A percentile compares a stretch with the other conserved stretches of the same genome.
These are phyloP conservation scores for Penaeus monodon DNA, from an alignment of 2,888 invertebrate genomes.

Conservation along the genomic window DNA sequence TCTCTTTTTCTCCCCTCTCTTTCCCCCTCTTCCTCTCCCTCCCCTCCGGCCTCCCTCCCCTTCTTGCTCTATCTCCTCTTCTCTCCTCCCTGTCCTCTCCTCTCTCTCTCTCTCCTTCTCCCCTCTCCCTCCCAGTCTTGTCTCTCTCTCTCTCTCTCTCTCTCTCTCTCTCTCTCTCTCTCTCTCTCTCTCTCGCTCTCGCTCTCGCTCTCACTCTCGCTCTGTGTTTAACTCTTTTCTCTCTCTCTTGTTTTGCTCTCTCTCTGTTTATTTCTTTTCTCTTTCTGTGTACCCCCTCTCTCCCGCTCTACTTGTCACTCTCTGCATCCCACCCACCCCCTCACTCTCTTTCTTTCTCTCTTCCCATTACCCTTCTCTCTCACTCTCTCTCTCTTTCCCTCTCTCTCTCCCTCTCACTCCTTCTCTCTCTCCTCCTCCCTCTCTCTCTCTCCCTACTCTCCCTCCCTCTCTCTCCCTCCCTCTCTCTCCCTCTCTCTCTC, in stretches of 20 bases:
- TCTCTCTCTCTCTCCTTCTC: neutral
- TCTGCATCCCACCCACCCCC: neutral
- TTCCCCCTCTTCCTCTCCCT: neutral
- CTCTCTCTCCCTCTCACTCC: neutral
- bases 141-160: no score
- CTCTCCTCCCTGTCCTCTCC: neutral
- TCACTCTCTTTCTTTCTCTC: neutral
- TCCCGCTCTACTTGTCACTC: no score
- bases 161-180: no score
- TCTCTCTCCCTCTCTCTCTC: slow-evolving; percentile 16
- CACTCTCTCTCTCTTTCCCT: neutral
- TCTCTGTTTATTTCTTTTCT: no score
- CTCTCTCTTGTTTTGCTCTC: neutral
- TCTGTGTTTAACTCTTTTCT: no score
- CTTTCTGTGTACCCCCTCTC: no score
- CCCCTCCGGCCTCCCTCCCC: neutral
- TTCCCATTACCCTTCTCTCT: neutral
- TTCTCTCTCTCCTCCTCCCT: neutral
- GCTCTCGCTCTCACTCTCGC: neutral
- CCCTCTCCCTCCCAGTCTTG: neutral
- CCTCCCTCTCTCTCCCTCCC: neutral
- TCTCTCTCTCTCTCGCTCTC: neutral
- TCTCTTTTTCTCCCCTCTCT: slow-evolving; percentile 1
- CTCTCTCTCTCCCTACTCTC: no score
- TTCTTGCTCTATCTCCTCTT: neutral